Base-by-base conservation (phyloP, 2,113 vertebrate genomes). In the Bujurquina vittata region DNA sequence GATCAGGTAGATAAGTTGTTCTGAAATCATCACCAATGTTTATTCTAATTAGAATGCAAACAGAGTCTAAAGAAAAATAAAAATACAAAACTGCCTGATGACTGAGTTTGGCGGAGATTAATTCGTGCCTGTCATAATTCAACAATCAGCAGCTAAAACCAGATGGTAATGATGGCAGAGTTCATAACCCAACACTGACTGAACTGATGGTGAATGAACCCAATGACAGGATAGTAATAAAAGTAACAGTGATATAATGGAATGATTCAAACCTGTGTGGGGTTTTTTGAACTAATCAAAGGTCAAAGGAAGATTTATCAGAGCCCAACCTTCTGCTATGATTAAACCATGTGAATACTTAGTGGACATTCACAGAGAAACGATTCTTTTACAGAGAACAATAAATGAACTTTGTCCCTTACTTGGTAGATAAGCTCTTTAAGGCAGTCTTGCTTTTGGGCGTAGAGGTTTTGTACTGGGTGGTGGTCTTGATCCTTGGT, bases 391-490 rank as follows among this genome's bases (percentile, higher is more conserved):
- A 14, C 18, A 54, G 7, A 18, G 17, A 18, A 37, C 15, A 29
- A 60, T 17, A 72, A 58, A 15, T 14, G 3, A 49, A 29, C 20
- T 1, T 60, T 6, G 54, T 18, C 75, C 60, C 62, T 65, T 91
- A 94, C 94, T 37, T 93, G 62, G 52, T 18, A 20, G 54, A 3
- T 58, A 75, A 15, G 49, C 14, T 76, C 84, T 43, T 91, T 23
- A 7, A 11, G 6, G 61, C 15, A 1, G 55, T 75, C 84, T 61
- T 75, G 79, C 37, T 94, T 95, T 93, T 97, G 83, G 96, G 94
- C 14, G 94, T 95, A 11, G 96, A 95, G 0, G 91, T 95, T 22
- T 87, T 95, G 20, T 96, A 93, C 22, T 90, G 40, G 23, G 55
- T 1, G 91, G 20, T 54, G 84, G 14, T 93, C 88, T 90, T 93